phyloP scores from a whole-genome alignment of 1,140 invertebrate species.

The Chrysoperla carnea region DNA sequence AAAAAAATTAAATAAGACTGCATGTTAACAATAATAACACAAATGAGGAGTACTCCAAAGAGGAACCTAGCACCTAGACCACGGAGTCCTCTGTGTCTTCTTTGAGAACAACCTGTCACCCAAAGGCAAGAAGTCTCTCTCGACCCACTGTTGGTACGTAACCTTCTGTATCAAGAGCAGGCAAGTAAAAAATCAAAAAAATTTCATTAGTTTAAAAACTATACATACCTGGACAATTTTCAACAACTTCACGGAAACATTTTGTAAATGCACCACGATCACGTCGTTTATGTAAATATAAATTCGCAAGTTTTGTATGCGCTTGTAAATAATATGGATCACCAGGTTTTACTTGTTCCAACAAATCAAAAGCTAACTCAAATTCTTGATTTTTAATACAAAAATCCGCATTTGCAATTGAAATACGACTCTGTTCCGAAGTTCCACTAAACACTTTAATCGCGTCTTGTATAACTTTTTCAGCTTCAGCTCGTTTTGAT shows the following conservation, averaged over 20 bases:
- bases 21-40: no score
- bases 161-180: no score
- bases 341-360: conserved; percentile 56
- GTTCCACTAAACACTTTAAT: conserved; percentile 57
- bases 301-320: conserved; percentile 77
- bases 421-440: conserved; percentile 64
- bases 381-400: conserved; percentile 62
- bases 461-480: conserved; percentile 66
- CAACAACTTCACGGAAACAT: conserved; percentile 72
- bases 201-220: no score
- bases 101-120: no score
- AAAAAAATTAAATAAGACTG: no score
- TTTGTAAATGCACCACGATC: conserved; percentile 56
- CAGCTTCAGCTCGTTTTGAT: conserved; percentile 60
- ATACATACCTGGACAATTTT: conserved; percentile 15
- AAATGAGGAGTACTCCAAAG: no score
- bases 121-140: no score
- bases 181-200: no score
- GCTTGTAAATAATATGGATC: conserved; percentile 79
- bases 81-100: no score
- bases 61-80: no score
- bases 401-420: conserved; percentile 72
- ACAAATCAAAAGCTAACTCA: conserved; percentile 58
- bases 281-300: conserved; percentile 75
- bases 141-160: no score